Base-by-base conservation (phyloP, 1,140 invertebrate genomes). In the Cyclina sinensis region DNA sequence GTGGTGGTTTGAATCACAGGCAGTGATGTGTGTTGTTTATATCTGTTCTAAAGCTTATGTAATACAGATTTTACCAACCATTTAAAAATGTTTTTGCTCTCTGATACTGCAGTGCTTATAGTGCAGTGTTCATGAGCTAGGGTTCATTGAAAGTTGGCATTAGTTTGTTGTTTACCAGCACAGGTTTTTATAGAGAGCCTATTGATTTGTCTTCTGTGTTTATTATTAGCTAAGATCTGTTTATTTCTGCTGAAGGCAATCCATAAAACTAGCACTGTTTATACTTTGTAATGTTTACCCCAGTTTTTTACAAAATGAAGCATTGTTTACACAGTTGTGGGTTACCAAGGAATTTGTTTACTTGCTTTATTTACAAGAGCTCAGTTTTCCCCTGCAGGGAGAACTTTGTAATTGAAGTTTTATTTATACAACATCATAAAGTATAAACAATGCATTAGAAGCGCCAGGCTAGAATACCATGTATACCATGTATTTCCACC, bases 271-370 rank as follows among this genome's bases (percentile, higher is more conserved):
- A 74, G 74, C 65, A 73, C 88, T 89, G 86, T 89, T 88, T 90
- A 85, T 88, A 85, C 27, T 54, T 16, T 32, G n/a, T 14, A 46
- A 89, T 90, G 91, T 92, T 92, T 92, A 92, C 91, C 83, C 87
- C 90, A 89, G 68, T 88, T 83, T 76, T 76, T 59, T 14, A 54
- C 37, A 83, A 81, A 82, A 39, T 70, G 79, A 73, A 86, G 70
- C 54, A 48, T 89, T 92, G 91, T 92, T 92, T 92, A 92, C 90
- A 89, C 86, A 92, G 89, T 90, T 91, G 89, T 90, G 51, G 43
- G 81, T 84, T 70, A 70, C 78, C 78, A 74, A 46, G 79, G 86
- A 51, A 82, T 83, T 91, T 91, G 91, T 91, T 91, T 91, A 91
- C 91, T 76, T 70, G 43, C 30, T 84, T 89, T 91, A 80, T 91